Conservation (phyloP, 2,888 invertebrate genomes). For the Leucoma salicis region DNA sequence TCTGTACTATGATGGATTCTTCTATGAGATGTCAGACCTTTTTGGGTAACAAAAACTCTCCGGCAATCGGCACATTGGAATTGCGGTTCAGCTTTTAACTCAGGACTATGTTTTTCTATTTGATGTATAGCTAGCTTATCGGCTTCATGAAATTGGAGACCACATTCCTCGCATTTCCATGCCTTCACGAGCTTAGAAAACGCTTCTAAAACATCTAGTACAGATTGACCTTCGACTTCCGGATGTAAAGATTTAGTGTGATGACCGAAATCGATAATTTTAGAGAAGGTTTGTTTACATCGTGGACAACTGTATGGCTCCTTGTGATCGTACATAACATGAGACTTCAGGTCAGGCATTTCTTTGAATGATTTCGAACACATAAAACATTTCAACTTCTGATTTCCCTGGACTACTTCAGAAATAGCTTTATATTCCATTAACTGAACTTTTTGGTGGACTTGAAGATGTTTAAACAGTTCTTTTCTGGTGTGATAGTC, state of each 20-base stretch:
- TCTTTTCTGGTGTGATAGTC: slow-evolving; percentile 69
- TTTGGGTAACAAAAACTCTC: slow-evolving; percentile 65
- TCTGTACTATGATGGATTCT: slow-evolving; percentile 63
- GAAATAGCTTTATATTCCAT: slow-evolving; percentile 74
- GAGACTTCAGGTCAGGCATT: slow-evolving; percentile 62
- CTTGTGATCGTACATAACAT: slow-evolving; percentile 69
- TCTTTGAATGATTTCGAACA: slow-evolving; percentile 60
- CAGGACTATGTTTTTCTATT: slow-evolving; percentile 62
- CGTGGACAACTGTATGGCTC: slow-evolving; percentile 63
- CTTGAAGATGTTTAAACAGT: slow-evolving; percentile 67
- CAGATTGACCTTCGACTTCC: slow-evolving; percentile 63
- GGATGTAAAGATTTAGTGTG: slow-evolving; percentile 67
- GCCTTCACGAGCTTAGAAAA: slow-evolving; percentile 67
- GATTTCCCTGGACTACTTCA: slow-evolving; percentile 65
- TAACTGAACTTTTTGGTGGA: slow-evolving; percentile 72
- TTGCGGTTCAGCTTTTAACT: slow-evolving; percentile 56
- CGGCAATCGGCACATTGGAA: slow-evolving; percentile 69
- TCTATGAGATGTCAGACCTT: slow-evolving; percentile 66
- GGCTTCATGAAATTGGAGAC: slow-evolving; percentile 66
- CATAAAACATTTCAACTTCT: slow-evolving; percentile 67
- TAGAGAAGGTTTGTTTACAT: slow-evolving; percentile 59
- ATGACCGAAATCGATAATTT: slow-evolving; percentile 66
- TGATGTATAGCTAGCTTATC: slow-evolving; percentile 71
- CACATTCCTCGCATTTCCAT: slow-evolving; percentile 78
- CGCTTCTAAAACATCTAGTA: slow-evolving; percentile 67